These are phyloP conservation scores for Antechinus stuartii DNA, from an alignment of 2,113 vertebrate genomes.

Conservation along the genomic window DNA sequence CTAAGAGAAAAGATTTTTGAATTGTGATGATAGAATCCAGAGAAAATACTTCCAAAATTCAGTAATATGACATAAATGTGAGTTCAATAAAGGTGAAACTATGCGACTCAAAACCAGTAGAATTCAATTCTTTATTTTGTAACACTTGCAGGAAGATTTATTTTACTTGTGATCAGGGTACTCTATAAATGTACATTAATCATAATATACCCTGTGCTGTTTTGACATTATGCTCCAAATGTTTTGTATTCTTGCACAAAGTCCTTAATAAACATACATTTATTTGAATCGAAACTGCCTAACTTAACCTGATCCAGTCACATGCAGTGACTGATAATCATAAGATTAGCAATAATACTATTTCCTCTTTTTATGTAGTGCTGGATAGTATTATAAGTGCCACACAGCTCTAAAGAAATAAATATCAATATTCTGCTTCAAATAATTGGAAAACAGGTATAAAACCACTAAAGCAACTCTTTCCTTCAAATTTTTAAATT, in stretches of 20 bases:
- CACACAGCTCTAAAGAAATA: not conserved
- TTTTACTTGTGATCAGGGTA: not conserved
- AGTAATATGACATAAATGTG: not conserved
- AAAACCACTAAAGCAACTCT: not conserved
- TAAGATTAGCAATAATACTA: not conserved
- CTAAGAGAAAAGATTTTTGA: not conserved
- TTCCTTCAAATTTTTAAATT: not conserved
- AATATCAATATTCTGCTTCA: not conserved
- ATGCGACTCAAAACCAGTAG: not conserved
- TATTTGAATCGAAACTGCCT: not conserved
- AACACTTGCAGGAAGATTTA: not conserved
- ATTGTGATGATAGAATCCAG: not conserved
- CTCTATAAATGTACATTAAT: not conserved
- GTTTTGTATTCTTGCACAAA: not conserved
- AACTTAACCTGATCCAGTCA: not conserved
- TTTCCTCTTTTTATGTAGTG: not conserved
- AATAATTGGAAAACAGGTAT: not conserved
- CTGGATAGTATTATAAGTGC: not conserved
- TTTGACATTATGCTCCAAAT: not conserved
- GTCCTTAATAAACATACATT: not conserved
- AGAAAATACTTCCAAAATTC: not conserved
- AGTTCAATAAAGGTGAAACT: not conserved
- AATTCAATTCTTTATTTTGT: not conserved
- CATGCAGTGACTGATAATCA: not conserved
- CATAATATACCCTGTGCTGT: not conserved